These are phyloP conservation scores for Pangasius mekongensis DNA, from an alignment of 2,797 vertebrate species.

Conservation along the genomic window DNA sequence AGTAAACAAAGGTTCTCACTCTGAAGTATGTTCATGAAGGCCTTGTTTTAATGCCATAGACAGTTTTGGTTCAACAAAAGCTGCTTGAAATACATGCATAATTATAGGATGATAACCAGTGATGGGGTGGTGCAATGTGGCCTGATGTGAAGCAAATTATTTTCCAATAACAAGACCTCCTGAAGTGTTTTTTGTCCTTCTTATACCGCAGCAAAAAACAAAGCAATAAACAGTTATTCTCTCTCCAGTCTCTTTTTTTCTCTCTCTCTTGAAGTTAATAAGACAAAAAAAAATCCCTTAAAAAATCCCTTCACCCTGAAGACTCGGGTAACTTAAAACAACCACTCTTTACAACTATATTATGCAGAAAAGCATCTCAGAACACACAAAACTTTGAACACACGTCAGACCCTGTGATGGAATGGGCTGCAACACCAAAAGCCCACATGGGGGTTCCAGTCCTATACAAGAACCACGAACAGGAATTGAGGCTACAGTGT, in stretches of 20 bases:
- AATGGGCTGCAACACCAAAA: not conserved
- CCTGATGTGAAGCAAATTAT: not conserved
- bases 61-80: not conserved
- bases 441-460: not conserved
- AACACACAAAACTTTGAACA: not conserved
- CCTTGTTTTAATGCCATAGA: not conserved
- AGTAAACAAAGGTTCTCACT: constrained; percentile 12
- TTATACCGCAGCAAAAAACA: not conserved
- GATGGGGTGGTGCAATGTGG: not conserved
- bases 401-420: not conserved
- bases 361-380: not conserved
- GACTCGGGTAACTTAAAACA: not conserved
- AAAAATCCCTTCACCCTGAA: not conserved
- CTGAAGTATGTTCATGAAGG: constrained; percentile 11
- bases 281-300: not conserved
- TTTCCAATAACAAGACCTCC: not conserved
- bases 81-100: not conserved
- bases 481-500: not conserved
- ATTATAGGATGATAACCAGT: too few species aligned
- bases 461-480: not conserved
- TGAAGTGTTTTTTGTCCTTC: not conserved
- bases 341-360: not conserved
- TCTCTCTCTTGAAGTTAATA: not conserved
- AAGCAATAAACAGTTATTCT: not conserved
- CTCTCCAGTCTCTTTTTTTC: not conserved